Percentiles rank a stretch among this genome's conserved stretches.
Evolutionary conservation across 2,113 vertebrate species (phyloP).

Genomic region (Macrotus californicus): DNA sequence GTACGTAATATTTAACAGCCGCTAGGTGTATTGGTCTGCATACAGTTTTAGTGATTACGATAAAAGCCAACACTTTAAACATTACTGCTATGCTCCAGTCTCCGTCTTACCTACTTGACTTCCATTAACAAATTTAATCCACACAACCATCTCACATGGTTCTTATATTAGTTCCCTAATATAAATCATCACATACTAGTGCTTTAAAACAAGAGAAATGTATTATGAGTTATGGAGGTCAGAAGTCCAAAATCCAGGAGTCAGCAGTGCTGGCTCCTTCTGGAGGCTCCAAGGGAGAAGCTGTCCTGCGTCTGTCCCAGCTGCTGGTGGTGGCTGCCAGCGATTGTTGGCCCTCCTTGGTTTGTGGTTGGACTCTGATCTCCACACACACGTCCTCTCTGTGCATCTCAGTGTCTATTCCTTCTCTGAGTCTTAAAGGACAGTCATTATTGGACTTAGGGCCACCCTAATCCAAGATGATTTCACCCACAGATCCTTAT

Average conservation of each 20-base stretch:
- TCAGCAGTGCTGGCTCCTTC: not conserved
- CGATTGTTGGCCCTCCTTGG: not conserved
- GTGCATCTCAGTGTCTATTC: not conserved
- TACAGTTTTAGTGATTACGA: not conserved
- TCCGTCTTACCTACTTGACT: not conserved
- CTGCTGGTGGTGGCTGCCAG: not conserved
- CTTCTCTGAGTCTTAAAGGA: not conserved
- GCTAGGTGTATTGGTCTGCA: not conserved
- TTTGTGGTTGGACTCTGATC: accelerated
- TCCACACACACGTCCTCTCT: not conserved
- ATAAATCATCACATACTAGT: not conserved
- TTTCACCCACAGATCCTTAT: not conserved
- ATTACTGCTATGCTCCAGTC: not conserved
- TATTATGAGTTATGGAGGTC: not conserved
- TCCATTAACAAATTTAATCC: not conserved
- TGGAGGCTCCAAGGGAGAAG: not conserved
- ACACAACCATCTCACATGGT: not conserved
- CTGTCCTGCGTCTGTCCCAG: not conserved
- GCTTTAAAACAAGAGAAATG: not conserved
- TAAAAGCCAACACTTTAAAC: not conserved
- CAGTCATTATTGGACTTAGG: not conserved
- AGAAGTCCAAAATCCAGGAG: not conserved
- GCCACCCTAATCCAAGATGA: not conserved
- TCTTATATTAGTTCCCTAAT: not conserved
- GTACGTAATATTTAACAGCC: not conserved